Evolutionary conservation across 2,888 invertebrate genomes (phyloP).

Genomic region (Galeopsomyia nigrocyanea): DNA sequence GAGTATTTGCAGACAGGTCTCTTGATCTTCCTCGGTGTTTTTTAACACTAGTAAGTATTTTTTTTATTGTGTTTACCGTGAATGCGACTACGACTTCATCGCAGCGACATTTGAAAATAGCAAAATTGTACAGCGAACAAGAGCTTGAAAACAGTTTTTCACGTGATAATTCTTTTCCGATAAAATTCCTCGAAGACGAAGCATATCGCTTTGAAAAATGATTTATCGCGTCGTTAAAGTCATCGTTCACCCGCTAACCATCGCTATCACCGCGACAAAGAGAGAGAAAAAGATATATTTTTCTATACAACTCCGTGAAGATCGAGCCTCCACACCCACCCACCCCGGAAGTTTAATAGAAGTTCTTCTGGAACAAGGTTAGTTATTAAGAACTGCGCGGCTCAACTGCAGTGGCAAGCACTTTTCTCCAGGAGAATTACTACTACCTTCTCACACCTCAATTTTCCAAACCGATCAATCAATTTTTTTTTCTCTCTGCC

Average conservation of each 20-base stretch:
- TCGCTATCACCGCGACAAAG: background rate
- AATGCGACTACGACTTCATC: too few relatives aligned
- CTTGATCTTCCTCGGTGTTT: too few relatives aligned
- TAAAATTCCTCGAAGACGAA: slow-evolving; percentile 12
- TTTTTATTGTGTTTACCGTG: too few relatives aligned
- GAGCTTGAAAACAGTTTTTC: too few relatives aligned
- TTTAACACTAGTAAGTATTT: too few relatives aligned
- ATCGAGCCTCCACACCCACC: too few relatives aligned
- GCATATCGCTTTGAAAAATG: slow-evolving; percentile 19
- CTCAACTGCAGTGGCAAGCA: slow-evolving; percentile 12
- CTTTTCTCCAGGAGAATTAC: background rate
- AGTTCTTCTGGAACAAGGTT: slow-evolving; percentile 19
- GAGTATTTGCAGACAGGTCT: too few relatives aligned
- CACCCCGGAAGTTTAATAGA: slow-evolving; percentile 30
- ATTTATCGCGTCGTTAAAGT: slow-evolving; percentile 28
- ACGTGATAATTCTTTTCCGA: background rate
- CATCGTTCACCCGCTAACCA: slow-evolving; percentile 27
- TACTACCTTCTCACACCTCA: background rate
- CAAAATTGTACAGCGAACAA: too few relatives aligned
- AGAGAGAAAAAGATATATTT: slow-evolving; percentile 26
- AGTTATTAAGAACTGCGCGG: slow-evolving; percentile 20
- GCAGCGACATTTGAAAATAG: too few relatives aligned
- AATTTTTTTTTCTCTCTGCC: slow-evolving; percentile 4
- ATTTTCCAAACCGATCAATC: slow-evolving; percentile 10
- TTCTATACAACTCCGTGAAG: slow-evolving; percentile 19